phyloP scores from a whole-genome alignment of 1,140 invertebrate species.

The Drosophila lacteicornis region DNA sequence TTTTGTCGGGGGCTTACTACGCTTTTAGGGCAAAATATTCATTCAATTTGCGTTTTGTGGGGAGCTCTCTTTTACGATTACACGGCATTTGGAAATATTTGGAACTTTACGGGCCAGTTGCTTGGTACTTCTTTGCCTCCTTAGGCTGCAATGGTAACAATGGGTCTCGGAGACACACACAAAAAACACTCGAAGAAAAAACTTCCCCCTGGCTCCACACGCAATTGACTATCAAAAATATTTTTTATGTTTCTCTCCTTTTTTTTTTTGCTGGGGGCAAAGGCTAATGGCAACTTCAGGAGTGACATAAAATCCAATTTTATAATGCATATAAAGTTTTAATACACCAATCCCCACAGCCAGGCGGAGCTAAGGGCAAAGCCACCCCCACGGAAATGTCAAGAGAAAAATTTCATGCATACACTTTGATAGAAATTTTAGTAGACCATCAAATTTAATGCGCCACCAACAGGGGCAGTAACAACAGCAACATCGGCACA shows the following conservation, averaged over 20 bases:
- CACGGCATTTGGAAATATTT: constrained; percentile 65
- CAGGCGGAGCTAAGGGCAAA: background rate
- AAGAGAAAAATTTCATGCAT: constrained; percentile 59
- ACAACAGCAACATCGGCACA: background rate
- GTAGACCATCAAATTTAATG: constrained; percentile 79
- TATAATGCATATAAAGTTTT: constrained; percentile 83
- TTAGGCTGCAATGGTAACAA: constrained; percentile 25
- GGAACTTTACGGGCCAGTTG: constrained; percentile 58
- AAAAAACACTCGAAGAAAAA: constrained; percentile 34
- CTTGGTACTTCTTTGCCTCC: constrained; percentile 7
- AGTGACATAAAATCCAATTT: constrained; percentile 80
- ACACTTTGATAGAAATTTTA: constrained; percentile 80
- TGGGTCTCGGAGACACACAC: constrained; percentile 6
- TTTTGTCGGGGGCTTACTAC: constrained; percentile 15
- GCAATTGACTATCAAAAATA: constrained; percentile 78
- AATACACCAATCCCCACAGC: constrained; percentile 51
- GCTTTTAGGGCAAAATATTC: constrained; percentile 59
- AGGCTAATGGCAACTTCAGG: constrained; percentile 68
- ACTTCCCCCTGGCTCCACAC: constrained; percentile 56
- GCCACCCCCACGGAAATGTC: constrained; percentile 22
- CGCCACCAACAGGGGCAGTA: constrained; percentile 42
- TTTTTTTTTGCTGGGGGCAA: constrained; percentile 17
- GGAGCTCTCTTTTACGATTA: constrained; percentile 61
- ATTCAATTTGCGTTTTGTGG: constrained; percentile 54
- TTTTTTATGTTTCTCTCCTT: constrained; percentile 47